Conservation (phyloP, 92 coral and sea anemone genomes). For the Pocillopora grandis region DNA sequence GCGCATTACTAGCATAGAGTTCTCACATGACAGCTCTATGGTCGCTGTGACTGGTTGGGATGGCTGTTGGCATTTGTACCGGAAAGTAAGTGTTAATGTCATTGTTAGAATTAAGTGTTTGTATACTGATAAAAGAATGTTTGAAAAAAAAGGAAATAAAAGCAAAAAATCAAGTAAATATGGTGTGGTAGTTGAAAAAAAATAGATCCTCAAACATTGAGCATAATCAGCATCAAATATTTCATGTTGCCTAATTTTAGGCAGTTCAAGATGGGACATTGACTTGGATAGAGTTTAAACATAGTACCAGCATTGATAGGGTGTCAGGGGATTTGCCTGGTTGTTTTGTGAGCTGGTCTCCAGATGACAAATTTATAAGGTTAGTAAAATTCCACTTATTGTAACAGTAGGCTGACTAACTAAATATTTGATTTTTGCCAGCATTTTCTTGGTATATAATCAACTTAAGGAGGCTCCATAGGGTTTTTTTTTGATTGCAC, state of each 20-base stretch:
- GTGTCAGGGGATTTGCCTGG: slow-evolving; percentile 65
- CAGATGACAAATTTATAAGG: slow-evolving; percentile 54
- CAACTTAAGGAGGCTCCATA: too few species aligned
- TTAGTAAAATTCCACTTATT: not conserved
- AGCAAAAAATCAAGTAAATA: too few species aligned
- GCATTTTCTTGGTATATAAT: too few species aligned
- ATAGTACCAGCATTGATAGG: slow-evolving; percentile 33
- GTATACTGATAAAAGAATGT: too few species aligned
- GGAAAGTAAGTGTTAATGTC: slow-evolving; percentile 46
- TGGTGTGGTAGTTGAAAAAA: too few species aligned
- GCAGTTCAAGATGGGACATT: not conserved
- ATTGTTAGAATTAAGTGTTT: too few species aligned
- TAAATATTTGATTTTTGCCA: not conserved
- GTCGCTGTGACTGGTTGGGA: slow-evolving; percentile 88
- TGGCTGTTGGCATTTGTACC: slow-evolving; percentile 64
- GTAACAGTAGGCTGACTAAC: not conserved
- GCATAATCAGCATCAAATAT: not conserved
- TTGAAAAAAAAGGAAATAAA: too few species aligned
- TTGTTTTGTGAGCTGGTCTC: slow-evolving; percentile 60
- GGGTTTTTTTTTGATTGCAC: too few species aligned
- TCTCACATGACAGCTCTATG: slow-evolving; percentile 64
- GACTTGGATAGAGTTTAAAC: slow-evolving; percentile 16
- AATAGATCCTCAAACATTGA: not conserved
- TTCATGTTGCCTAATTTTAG: not conserved
- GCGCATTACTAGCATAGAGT: slow-evolving; percentile 70